Conservation (phyloP, 2,888 invertebrate species). For the Stenichneumon culpator region DNA sequence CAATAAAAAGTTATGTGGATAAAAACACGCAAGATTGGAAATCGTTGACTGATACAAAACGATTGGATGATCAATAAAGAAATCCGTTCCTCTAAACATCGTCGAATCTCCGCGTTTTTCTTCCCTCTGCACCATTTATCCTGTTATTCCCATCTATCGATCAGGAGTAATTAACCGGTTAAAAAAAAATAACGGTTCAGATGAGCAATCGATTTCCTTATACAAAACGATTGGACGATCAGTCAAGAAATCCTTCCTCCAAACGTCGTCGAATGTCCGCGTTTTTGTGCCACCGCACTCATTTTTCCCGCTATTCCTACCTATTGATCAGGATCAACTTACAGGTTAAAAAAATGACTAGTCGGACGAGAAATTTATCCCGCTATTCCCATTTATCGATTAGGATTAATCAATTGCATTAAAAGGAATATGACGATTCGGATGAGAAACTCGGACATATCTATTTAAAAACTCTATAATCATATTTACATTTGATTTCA, state of each 20-base stretch:
- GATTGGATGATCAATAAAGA: conserved; percentile 51
- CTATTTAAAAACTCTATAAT: conserved; percentile 73
- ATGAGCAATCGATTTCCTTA: conserved; percentile 65
- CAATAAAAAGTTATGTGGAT: conserved; percentile 56
- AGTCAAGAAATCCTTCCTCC: conserved; percentile 42
- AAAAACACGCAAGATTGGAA: conserved; percentile 9
- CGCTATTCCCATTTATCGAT: not conserved
- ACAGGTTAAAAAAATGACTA: too few species aligned
- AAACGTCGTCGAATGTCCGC: not conserved
- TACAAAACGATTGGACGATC: conserved; percentile 32
- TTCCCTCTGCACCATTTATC: not conserved
- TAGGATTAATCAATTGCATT: not conserved
- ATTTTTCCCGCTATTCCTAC: too few species aligned
- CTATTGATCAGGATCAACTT: too few species aligned
- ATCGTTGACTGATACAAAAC: conserved; percentile 25
- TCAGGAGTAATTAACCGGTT: not conserved
- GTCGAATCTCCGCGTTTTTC: not conserved
- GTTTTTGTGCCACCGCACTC: too few species aligned
- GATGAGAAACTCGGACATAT: conserved; percentile 70
- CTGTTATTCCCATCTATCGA: not conserved
- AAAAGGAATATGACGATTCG: not conserved
- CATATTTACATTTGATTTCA: conserved; percentile 73
- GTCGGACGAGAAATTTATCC: too few species aligned
- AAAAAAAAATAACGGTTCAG: conserved; percentile 4
- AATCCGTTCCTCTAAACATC: conserved; percentile 20